Evolutionary conservation across 2,797 vertebrate species (phyloP).

Genomic region (Phaenicophaeus curvirostris): DNA sequence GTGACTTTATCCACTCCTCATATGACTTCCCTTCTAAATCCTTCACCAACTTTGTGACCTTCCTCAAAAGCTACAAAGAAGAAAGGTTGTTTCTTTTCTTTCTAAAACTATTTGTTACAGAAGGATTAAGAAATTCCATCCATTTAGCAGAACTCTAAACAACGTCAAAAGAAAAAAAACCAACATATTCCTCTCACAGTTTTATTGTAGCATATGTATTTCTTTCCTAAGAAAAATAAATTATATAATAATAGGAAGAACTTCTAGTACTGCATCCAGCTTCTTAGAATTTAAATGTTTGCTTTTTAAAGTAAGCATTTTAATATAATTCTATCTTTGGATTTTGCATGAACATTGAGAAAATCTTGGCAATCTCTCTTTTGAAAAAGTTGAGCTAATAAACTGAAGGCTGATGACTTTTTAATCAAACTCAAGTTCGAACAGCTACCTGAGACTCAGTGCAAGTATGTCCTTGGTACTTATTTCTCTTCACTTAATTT

Average conservation of each 20-base stretch:
- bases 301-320: not conserved
- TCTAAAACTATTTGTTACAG: not conserved
- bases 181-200: not conserved
- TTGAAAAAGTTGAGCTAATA: not conserved
- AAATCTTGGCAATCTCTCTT: not conserved
- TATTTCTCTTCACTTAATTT: not conserved
- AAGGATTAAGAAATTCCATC: not conserved
- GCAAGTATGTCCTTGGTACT: not conserved
- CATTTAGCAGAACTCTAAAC: not conserved
- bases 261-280: not conserved
- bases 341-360: not conserved
- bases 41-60: too few relatives aligned
- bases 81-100: not conserved
- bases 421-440: not conserved
- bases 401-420: not conserved
- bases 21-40: too few relatives aligned
- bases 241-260: not conserved
- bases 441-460: not conserved
- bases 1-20: too few relatives aligned
- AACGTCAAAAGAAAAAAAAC: not conserved
- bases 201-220: not conserved
- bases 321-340: not conserved
- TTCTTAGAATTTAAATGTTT: not conserved
- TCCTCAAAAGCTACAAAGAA: too few relatives aligned
- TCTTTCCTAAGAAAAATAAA: not conserved